These are phyloP conservation scores for Rosalia funebris DNA, from an alignment of 2,888 invertebrate species.

Conservation along the genomic window DNA sequence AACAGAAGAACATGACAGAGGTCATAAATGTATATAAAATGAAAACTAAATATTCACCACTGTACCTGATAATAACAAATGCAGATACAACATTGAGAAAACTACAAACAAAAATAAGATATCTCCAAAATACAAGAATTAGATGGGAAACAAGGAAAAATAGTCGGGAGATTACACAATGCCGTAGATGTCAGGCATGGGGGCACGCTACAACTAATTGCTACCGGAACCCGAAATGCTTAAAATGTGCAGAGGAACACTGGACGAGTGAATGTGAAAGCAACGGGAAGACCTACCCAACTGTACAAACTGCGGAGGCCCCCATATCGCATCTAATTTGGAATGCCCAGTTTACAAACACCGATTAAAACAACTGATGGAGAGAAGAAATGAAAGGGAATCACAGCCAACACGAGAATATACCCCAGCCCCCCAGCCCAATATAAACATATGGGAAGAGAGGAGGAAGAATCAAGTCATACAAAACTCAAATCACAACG, in stretches of 20 bases:
- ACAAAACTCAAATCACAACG: no score
- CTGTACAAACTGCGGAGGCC: neutral
- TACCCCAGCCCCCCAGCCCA: neutral
- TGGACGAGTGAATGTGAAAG: neutral
- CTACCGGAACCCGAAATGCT: neutral
- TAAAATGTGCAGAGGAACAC: conserved; percentile 11
- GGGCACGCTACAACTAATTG: conserved; percentile 3
- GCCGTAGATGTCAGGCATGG: conserved; percentile 14
- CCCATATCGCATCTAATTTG: neutral
- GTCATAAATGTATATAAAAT: neutral
- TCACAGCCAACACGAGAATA: neutral
- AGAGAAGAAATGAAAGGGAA: neutral
- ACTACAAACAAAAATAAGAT: neutral
- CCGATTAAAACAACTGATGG: neutral
- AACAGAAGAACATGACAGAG: neutral
- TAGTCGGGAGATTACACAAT: neutral
- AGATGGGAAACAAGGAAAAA: conserved; percentile 28
- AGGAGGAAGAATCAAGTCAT: no score
- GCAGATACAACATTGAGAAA: neutral
- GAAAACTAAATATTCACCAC: neutral
- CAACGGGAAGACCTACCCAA: neutral
- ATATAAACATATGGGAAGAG: neutral
- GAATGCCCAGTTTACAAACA: neutral
- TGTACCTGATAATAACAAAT: neutral
- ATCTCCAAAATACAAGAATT: neutral